Base-by-base conservation (phyloP, 2,113 vertebrate genomes). In the Actenoides lindsayi region DNA sequence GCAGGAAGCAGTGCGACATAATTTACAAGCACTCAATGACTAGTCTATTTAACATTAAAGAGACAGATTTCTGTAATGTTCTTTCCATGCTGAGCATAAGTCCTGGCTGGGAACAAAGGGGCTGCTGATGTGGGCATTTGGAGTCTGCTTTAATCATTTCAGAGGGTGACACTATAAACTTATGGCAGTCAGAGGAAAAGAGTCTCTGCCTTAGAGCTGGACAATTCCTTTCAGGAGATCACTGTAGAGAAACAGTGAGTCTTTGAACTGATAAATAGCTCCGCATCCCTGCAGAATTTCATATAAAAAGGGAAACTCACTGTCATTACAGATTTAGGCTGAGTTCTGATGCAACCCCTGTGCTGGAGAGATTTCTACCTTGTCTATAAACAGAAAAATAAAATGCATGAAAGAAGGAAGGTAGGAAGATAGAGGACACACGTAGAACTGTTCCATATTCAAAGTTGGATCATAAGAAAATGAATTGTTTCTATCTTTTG, bases 61-160 rank as follows among this genome's bases (percentile, higher is more conserved):
- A 93, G 91, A 77, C 53, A 86, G 79, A 88, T 86, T 88, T 91
- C 87, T 88, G 71, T n/a, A 69, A 74, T 51, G 44, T 44, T 94
- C 63, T 56, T 65, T 68, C 79, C 85, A 62, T 33, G 24, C 60
- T 46, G 60, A 94, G 91, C 63, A 87, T 78, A 90, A 96, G 65
- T 42, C 56, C 46, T 64, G 20, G 7, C 37, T 69, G 76, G 39
- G 71, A 94, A 93, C 81, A 93, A 83, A 91, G 77, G 69, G 87
- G 81, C 62, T 95, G 85, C 88, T 87, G 94, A 90, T 27, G 60
- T 70, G 76, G 56, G 48, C 44, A 71, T 74, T 91, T 59, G 62
- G 46, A 74, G 28, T n/a, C 51, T 44, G 53, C 71, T 90, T 90
- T 48, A 65, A 71, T 76, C 27, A 70, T 51, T 82, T 87, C 71